A percentile compares a stretch with the other conserved stretches of the same genome.
phyloP scores from a whole-genome alignment of 2,797 vertebrate species.

The Sarcophilus harrisii region DNA sequence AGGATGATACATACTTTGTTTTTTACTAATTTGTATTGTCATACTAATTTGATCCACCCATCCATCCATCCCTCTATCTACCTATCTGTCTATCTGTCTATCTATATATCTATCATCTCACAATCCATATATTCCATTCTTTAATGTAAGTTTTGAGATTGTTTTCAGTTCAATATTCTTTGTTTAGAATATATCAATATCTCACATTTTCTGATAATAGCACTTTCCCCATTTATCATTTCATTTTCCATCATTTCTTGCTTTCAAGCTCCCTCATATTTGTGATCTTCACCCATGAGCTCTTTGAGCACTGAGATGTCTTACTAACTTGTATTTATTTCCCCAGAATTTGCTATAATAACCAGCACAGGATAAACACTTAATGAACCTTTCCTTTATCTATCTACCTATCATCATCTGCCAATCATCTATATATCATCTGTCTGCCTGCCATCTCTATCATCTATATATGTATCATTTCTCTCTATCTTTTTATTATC shows the following conservation, averaged over 20 bases:
- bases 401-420: not conserved
- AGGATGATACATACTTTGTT: not conserved
- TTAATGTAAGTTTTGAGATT: slow-evolving; percentile 6
- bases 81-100: not conserved
- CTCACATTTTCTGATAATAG: not conserved
- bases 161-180: slow-evolving; percentile 14
- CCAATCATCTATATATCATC: not conserved
- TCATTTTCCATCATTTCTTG: not conserved
- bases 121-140: not conserved
- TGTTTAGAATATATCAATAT: not conserved
- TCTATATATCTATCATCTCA: not conserved
- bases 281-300: not conserved
- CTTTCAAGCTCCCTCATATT: not conserved
- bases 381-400: not conserved
- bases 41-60: not conserved
- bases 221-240: not conserved
- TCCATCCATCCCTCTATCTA: too few species aligned
- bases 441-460: not conserved
- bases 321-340: not conserved
- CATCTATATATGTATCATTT: not conserved
- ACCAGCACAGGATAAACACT: not conserved
- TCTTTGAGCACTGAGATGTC: not conserved
- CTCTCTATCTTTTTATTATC: not conserved
- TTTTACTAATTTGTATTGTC: not conserved
- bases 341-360: not conserved